Conservation (phyloP, 2,113 vertebrate genomes). For the Scatophagus argus region DNA sequence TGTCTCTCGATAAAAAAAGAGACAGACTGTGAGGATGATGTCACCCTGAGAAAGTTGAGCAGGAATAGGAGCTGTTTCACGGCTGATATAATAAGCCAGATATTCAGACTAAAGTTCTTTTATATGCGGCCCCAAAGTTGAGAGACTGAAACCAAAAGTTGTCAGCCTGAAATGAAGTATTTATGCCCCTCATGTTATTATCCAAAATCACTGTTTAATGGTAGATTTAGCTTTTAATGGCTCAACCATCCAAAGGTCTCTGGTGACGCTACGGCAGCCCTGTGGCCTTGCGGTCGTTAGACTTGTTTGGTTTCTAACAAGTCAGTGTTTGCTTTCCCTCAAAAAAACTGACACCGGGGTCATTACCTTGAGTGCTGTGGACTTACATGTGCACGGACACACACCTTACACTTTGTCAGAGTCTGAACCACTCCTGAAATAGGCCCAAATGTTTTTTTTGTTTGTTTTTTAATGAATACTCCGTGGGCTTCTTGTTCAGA, state of each 20-base stretch:
- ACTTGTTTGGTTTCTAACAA: constrained; percentile 34
- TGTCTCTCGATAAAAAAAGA: not conserved
- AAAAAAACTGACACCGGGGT: constrained; percentile 48
- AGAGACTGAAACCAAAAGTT: not conserved
- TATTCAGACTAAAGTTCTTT: not conserved
- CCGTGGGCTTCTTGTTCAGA: not conserved
- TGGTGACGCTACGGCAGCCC: not conserved
- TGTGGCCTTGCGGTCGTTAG: constrained; percentile 21
- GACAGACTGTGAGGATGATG: not conserved
- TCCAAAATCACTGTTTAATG: constrained; percentile 4
- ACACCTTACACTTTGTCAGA: too few relatives aligned
- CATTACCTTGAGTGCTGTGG: constrained; percentile 31
- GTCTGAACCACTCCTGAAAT: too few relatives aligned
- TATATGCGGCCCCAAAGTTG: not conserved
- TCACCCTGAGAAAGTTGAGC: too few relatives aligned
- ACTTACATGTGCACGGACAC: not conserved
- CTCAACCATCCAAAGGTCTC: constrained; percentile 27
- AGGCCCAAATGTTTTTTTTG: not conserved
- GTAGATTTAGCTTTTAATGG: constrained; percentile 15
- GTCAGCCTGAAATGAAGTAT: not conserved
- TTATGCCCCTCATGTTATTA: not conserved
- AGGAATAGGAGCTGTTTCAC: not conserved
- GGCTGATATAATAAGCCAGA: constrained; percentile 21
- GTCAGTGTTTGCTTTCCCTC: constrained; percentile 36
- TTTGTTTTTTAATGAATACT: too few relatives aligned